A percentile compares a stretch with the other conserved stretches of the same genome.
These are phyloP conservation scores for Poecilia wingei DNA, from an alignment of 2,797 vertebrate genomes.

Conservation along the genomic window DNA sequence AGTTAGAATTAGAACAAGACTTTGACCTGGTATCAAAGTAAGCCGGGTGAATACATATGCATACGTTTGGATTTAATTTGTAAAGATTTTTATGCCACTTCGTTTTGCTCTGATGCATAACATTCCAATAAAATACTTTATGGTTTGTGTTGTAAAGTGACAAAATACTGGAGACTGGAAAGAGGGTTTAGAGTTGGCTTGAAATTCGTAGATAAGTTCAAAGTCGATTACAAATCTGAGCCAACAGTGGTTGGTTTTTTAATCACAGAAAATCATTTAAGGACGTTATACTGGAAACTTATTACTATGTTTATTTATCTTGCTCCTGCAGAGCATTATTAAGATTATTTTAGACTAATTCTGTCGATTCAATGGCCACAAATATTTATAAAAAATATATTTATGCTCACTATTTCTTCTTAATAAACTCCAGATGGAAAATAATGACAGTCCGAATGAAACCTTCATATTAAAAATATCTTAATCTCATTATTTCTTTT, in stretches of 20 bases:
- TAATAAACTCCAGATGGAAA: background rate
- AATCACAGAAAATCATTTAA: background rate
- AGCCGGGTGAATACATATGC: background rate
- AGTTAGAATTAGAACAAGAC: background rate
- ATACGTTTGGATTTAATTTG: background rate
- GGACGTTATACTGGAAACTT: background rate
- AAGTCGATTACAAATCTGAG: background rate
- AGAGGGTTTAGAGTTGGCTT: background rate
- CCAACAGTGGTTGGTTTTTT: background rate
- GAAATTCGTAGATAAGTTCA: background rate
- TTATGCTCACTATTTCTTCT: background rate
- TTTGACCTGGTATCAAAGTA: background rate
- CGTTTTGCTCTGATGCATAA: background rate
- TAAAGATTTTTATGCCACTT: background rate
- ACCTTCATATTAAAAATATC: background rate
- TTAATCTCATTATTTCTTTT: background rate
- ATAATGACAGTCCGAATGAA: background rate
- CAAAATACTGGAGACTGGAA: background rate
- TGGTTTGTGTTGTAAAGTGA: background rate
- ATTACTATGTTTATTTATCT: background rate
- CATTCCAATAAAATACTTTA: background rate
- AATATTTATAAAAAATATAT: constrained; percentile 8
- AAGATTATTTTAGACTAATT: constrained; percentile 1
- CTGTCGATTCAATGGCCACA: background rate
- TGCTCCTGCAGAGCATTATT: background rate